phyloP scores from a whole-genome alignment of 2,797 vertebrate species.

The Bovichtus diacanthus region DNA sequence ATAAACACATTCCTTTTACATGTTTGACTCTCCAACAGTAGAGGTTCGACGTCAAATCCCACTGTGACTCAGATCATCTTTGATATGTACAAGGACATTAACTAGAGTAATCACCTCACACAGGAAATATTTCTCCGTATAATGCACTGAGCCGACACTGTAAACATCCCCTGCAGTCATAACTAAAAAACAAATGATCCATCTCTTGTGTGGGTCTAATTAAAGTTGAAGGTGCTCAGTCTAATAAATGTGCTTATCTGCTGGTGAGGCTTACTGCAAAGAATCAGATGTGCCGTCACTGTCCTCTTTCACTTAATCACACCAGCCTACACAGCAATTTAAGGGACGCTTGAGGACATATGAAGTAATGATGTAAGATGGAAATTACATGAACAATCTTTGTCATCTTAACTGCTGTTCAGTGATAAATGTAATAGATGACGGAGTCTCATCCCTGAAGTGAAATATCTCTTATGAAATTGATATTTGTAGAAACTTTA shows the following conservation, averaged over 20 bases:
- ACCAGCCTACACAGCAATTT: neutral
- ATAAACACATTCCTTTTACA: neutral
- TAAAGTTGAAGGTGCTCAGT: neutral
- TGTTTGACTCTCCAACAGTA: slow-evolving; percentile 2
- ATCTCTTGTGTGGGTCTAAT: neutral
- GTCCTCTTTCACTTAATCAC: slow-evolving; percentile 1
- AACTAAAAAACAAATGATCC: slow-evolving; percentile 22
- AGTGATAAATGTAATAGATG: neutral
- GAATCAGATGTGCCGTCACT: slow-evolving; percentile 14
- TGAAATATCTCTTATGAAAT: slow-evolving; percentile 18
- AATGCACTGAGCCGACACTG: neutral
- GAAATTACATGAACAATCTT: neutral
- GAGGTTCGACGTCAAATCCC: neutral
- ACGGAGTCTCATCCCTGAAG: neutral
- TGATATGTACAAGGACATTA: neutral
- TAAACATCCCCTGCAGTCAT: slow-evolving; percentile 7
- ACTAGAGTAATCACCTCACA: neutral
- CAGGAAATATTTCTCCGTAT: slow-evolving; percentile 9
- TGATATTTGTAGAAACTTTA: slow-evolving; percentile 72
- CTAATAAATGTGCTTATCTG: slow-evolving; percentile 3
- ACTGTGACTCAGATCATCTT: neutral
- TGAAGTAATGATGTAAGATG: neutral
- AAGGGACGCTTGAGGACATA: neutral
- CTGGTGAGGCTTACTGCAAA: slow-evolving; percentile 7
- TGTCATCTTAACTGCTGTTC: neutral